Conservation (phyloP, 2,888 invertebrate genomes). For the Caenorhabditis sulstoni region DNA sequence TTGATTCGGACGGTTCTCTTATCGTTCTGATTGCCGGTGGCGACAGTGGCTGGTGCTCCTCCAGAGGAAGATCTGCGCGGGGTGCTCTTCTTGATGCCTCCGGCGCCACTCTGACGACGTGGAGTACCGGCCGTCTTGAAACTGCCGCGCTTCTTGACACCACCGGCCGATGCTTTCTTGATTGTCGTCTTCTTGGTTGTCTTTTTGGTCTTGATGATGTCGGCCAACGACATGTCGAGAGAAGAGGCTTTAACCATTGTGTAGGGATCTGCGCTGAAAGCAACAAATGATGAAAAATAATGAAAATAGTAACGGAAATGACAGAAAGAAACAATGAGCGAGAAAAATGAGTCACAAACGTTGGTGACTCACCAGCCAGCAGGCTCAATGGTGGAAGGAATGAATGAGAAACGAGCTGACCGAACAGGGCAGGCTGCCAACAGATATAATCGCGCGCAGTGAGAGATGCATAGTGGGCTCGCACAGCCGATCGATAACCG, state of each 20-base stretch:
- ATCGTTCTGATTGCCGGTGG: not conserved
- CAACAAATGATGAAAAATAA: not conserved
- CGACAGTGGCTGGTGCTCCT: too few species aligned
- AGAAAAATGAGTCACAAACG: too few species aligned
- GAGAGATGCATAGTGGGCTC: too few species aligned
- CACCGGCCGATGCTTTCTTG: constrained; percentile 17
- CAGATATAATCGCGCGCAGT: too few species aligned
- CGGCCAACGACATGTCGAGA: constrained; percentile 40
- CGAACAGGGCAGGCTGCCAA: too few species aligned
- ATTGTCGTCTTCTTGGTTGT: constrained; percentile 21
- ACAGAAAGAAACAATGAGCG: too few species aligned
- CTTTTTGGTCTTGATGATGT: constrained; percentile 36
- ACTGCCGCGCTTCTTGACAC: constrained; percentile 24
- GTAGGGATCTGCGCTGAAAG: constrained; percentile 18
- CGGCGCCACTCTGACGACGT: constrained; percentile 30
- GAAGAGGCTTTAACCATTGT: constrained; percentile 45
- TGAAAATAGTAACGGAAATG: not conserved
- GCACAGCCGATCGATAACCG: too few species aligned
- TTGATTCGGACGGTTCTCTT: constrained; percentile 58
- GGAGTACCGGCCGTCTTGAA: constrained; percentile 15
- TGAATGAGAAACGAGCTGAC: too few species aligned
- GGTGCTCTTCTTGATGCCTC: constrained; percentile 2
- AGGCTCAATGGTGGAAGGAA: too few species aligned
- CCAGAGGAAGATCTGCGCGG: too few species aligned
- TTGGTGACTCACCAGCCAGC: too few species aligned